Percentiles rank a stretch among this genome's conserved stretches.
Conservation (phyloP, 2,797 vertebrate species). For the Muscicapa comitata region DNA sequence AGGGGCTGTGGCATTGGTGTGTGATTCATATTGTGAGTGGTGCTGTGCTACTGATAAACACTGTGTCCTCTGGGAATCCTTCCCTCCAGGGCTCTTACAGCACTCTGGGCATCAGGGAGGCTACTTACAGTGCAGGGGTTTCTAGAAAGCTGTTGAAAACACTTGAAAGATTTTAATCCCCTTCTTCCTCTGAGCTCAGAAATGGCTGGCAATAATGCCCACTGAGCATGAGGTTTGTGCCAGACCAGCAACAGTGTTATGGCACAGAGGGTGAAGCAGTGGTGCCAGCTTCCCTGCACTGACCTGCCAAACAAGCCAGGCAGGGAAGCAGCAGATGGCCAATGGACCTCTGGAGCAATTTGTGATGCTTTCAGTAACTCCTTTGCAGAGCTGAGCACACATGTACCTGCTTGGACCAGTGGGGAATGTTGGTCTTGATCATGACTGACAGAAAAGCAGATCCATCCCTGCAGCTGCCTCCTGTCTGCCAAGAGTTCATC, state of each 20-base stretch:
- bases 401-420: fast-evolving
- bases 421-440: neutral
- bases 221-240: neutral
- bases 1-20: neutral
- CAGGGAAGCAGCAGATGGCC: neutral
- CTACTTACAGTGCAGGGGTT: neutral
- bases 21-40: neutral
- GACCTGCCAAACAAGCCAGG: neutral
- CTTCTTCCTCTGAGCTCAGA: neutral
- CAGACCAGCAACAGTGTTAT: neutral
- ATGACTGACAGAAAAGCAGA: neutral
- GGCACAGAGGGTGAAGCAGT: neutral
- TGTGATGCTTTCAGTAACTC: neutral
- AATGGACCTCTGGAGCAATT: neutral
- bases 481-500: neutral
- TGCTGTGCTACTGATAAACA: neutral
- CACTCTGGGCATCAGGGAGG: neutral
- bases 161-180: neutral
- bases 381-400: neutral
- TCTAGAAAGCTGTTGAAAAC: neutral
- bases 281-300: neutral
- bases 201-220: neutral
- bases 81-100: neutral
- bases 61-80: neutral
- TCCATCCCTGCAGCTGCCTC: neutral